These are phyloP conservation scores for Drosophila macrospina DNA, from an alignment of 2,888 invertebrate species.

Conservation along the genomic window DNA sequence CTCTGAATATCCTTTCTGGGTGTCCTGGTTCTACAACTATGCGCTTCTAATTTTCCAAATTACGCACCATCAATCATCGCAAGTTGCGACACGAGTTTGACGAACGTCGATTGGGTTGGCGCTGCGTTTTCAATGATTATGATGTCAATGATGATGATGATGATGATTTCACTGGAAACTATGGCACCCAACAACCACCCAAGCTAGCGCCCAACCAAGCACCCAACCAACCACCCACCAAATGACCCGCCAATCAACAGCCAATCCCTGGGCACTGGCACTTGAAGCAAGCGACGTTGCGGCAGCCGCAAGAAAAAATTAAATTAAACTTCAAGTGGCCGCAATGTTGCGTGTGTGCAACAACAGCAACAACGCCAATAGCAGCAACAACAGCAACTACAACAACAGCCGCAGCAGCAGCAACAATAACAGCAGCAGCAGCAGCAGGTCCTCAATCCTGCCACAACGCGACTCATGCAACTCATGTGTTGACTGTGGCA, in stretches of 20 bases:
- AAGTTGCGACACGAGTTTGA: slow-evolving; percentile 71
- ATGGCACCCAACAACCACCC: slow-evolving; percentile 38
- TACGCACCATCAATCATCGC: slow-evolving; percentile 84
- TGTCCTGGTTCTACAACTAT: slow-evolving; percentile 27
- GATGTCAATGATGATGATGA: slow-evolving; percentile 33
- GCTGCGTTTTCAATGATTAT: slow-evolving; percentile 44
- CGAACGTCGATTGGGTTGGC: slow-evolving; percentile 67
- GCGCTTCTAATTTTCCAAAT: slow-evolving; percentile 82
- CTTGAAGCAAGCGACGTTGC: slow-evolving; percentile 69
- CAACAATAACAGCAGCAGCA: slow-evolving; percentile 27
- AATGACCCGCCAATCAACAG: slow-evolving; percentile 53
- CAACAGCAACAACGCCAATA: slow-evolving; percentile 16
- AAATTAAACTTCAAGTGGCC: slow-evolving; percentile 80
- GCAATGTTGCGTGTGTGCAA: slow-evolving; percentile 65
- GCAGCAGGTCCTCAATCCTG: slow-evolving; percentile 3
- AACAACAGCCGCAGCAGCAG: slow-evolving; percentile 10
- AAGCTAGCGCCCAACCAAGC: slow-evolving; percentile 13
- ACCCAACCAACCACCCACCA: slow-evolving; percentile 34
- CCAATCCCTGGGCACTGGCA: slow-evolving; percentile 70
- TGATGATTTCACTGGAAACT: slow-evolving; percentile 53
- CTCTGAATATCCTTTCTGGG: slow-evolving; percentile 12
- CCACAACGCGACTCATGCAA: slow-evolving; percentile 32
- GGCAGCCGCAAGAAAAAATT: slow-evolving; percentile 77
- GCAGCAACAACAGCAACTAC: slow-evolving; percentile 29
- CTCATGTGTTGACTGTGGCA: slow-evolving; percentile 52